Evolutionary conservation across 2,113 vertebrate species (phyloP).

Genomic region (Caloenas nicobarica): DNA sequence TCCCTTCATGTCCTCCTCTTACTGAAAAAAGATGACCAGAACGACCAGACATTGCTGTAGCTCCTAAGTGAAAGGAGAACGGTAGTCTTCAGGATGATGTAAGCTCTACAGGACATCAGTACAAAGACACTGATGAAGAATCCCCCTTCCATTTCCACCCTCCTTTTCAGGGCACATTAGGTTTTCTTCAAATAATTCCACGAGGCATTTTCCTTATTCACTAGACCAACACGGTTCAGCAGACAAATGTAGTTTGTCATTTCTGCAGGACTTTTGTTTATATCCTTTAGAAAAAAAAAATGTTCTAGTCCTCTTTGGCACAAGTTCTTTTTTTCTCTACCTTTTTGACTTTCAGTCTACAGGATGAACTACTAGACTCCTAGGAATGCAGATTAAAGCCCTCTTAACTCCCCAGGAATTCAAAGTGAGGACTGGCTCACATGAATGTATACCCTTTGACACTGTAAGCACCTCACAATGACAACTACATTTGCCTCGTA

Average conservation of each 20-base stretch:
- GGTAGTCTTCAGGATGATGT: background rate
- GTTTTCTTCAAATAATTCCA: constrained; percentile 23
- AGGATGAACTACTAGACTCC: background rate
- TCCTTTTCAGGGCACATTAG: background rate
- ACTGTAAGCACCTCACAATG: background rate
- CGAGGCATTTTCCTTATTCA: constrained; percentile 44
- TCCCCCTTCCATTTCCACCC: background rate
- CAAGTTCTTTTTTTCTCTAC: background rate
- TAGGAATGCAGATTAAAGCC: background rate
- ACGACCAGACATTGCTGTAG: background rate
- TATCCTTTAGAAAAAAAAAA: background rate
- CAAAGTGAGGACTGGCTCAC: background rate
- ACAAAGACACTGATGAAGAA: background rate
- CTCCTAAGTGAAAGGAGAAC: background rate
- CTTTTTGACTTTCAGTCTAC: background rate
- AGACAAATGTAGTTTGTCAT: constrained; percentile 28
- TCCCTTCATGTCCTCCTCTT: background rate
- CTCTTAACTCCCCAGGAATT: background rate
- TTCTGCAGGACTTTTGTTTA: constrained; percentile 21
- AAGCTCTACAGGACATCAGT: background rate
- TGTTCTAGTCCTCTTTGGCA: background rate
- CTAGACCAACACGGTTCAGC: background rate
- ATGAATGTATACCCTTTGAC: background rate
- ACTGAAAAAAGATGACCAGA: background rate
- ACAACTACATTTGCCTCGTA: background rate